These are phyloP conservation scores for Aulostomus chinensis DNA, from an alignment of 2,797 vertebrate genomes.

Conservation along the genomic window DNA sequence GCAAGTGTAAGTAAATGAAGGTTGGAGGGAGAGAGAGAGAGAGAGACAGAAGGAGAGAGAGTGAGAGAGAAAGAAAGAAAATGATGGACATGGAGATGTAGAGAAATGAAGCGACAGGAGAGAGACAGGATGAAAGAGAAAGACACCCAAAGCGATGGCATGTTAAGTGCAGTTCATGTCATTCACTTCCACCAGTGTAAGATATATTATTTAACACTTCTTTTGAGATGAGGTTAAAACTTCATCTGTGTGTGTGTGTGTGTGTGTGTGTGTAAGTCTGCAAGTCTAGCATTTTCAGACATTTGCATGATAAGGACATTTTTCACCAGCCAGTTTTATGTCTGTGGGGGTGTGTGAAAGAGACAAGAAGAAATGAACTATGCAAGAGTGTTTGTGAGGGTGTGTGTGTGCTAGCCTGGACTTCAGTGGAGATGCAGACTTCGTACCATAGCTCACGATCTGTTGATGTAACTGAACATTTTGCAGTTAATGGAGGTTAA, in stretches of 20 bases:
- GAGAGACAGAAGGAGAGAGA: slow-evolving; percentile 1
- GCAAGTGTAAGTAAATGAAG: slow-evolving; percentile 38
- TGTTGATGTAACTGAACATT: too few species aligned
- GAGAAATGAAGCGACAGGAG: background rate
- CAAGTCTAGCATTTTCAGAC: slow-evolving; percentile 32
- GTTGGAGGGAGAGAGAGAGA: background rate
- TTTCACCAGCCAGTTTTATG: slow-evolving; percentile 14
- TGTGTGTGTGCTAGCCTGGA: background rate
- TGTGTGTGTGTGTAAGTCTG: slow-evolving; percentile 11
- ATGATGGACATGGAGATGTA: background rate
- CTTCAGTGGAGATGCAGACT: too few species aligned
- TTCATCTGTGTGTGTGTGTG: background rate
- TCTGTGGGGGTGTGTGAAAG: slow-evolving; percentile 10
- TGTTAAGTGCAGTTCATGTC: slow-evolving; percentile 57
- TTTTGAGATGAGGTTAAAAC: background rate
- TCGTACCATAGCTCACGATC: too few species aligned
- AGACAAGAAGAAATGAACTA: slow-evolving; percentile 8
- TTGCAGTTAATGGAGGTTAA: too few species aligned
- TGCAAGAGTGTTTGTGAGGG: background rate
- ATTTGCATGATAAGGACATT: slow-evolving; percentile 35
- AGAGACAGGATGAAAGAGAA: slow-evolving; percentile 7
- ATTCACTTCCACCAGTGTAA: slow-evolving; percentile 42
- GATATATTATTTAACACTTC: slow-evolving; percentile 61
- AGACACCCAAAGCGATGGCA: slow-evolving; percentile 17
- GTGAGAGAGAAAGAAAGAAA: background rate